Evolutionary conservation across 2,113 vertebrate genomes (phyloP).

Genomic region (Ahaetulla prasina): DNA sequence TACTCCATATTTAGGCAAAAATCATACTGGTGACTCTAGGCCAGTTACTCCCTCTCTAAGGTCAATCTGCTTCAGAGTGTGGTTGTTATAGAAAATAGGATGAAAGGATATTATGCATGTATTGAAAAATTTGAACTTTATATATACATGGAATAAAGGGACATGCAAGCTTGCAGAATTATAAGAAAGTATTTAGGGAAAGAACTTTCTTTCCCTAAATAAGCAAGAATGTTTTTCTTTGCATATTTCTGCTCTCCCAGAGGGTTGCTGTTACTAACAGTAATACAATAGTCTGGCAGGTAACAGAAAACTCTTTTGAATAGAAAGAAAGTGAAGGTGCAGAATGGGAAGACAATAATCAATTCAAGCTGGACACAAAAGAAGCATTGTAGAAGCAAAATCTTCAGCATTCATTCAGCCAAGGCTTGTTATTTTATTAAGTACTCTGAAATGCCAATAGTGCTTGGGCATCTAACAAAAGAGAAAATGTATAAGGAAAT

Average conservation of each 20-base stretch:
- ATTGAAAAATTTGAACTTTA: background rate
- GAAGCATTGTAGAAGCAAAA: conserved; percentile 52
- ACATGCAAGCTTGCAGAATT: background rate
- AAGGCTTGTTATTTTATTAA: conserved; percentile 44
- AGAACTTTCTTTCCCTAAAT: too few relatives aligned
- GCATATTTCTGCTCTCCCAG: conserved; percentile 42
- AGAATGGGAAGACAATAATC: conserved; percentile 61
- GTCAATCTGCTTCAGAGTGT: background rate
- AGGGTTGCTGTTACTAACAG: conserved; percentile 57
- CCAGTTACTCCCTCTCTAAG: background rate
- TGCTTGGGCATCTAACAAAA: conserved; percentile 33
- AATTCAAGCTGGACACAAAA: conserved; percentile 62
- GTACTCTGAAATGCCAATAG: conserved; percentile 29
- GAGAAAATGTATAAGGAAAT: conserved; percentile 3
- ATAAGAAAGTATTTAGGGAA: background rate
- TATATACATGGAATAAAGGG: conserved; percentile 19
- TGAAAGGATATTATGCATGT: background rate
- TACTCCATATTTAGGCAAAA: background rate
- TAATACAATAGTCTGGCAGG: conserved; percentile 67
- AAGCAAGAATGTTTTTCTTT: conserved; percentile 37
- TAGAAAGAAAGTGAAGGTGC: conserved; percentile 67
- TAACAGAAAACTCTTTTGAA: conserved; percentile 69
- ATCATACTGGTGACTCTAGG: background rate
- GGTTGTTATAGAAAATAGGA: background rate
- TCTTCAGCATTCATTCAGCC: conserved; percentile 18